Evolutionary conservation across 2,113 vertebrate genomes (phyloP).

Genomic region (Phylloscopus whistleri): DNA sequence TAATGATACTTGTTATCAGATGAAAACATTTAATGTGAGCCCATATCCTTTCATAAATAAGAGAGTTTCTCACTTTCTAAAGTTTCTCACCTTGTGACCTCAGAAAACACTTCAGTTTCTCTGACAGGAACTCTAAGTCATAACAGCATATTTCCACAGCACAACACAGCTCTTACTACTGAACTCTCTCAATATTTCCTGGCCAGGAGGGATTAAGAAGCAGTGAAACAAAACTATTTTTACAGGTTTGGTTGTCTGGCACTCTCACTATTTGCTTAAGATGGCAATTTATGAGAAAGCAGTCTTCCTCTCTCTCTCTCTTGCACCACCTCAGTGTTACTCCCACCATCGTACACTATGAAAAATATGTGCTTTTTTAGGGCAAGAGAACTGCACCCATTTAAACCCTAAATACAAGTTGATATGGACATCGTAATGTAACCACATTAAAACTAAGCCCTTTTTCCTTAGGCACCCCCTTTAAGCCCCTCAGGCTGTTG

Average conservation of each 20-base stretch:
- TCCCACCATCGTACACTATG: neutral
- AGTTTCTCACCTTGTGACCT: conserved; percentile 41
- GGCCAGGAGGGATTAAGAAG: conserved; percentile 10
- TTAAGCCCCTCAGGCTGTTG: neutral
- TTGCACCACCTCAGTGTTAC: neutral
- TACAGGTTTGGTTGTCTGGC: conserved; percentile 51
- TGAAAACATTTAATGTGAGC: neutral
- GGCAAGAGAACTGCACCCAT: neutral
- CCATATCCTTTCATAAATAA: conserved; percentile 10
- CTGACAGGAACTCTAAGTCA: conserved; percentile 10
- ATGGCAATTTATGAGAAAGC: conserved; percentile 2
- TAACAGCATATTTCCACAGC: conserved; percentile 38
- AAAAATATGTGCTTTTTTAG: neutral
- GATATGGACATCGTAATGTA: neutral
- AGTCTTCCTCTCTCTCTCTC: neutral
- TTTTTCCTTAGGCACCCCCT: neutral
- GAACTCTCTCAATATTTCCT: conserved; percentile 35
- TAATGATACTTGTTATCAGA: neutral
- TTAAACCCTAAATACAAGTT: neutral
- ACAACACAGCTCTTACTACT: neutral
- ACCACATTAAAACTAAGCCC: neutral
- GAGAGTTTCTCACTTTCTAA: conserved; percentile 35
- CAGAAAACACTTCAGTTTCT: neutral
- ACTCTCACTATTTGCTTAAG: conserved; percentile 21
- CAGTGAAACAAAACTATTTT: conserved; percentile 54